phyloP scores from a whole-genome alignment of 2,888 invertebrate species.

The Torymus tubicola region DNA sequence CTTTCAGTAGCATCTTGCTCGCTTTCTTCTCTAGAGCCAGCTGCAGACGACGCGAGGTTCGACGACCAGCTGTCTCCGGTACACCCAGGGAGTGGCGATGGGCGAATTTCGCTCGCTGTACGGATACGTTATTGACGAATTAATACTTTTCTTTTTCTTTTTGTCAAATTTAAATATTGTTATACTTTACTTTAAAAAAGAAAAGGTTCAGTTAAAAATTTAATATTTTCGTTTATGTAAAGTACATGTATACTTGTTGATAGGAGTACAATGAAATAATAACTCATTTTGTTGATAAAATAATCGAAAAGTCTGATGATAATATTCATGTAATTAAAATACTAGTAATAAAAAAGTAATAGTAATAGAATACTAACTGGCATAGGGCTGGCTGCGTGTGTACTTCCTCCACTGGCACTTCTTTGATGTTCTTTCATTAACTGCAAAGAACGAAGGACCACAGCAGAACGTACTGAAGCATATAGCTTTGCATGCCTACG shows the following conservation, averaged over 20 bases:
- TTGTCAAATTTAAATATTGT: neutral
- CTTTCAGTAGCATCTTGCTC: constrained; percentile 89
- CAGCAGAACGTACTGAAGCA: constrained; percentile 85
- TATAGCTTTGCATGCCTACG: constrained; percentile 87
- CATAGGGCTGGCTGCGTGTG: constrained; percentile 81
- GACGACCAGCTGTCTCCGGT: constrained; percentile 85
- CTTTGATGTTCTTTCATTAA: constrained; percentile 89
- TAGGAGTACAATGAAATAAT: neutral
- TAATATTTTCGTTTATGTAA: too few relatives aligned
- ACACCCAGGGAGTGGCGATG: constrained; percentile 78
- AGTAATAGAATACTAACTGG: constrained; percentile 78
- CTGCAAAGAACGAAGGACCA: constrained; percentile 85
- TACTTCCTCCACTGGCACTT: constrained; percentile 86
- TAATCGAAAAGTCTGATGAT: neutral
- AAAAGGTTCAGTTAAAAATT: too few relatives aligned
- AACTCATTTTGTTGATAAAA: neutral
- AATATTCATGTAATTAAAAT: neutral
- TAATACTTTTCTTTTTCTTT: neutral
- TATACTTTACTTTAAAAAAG: too few relatives aligned
- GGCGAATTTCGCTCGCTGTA: constrained; percentile 83
- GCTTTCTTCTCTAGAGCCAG: constrained; percentile 85
- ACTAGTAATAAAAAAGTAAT: neutral
- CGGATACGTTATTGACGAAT: constrained; percentile 38
- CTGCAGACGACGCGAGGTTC: constrained; percentile 88
- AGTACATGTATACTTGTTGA: too few relatives aligned